A percentile compares a stretch with the other conserved stretches of the same genome.
Evolutionary conservation across 1,140 invertebrate species (phyloP).

Genomic region (Phymastichus coffea): DNA sequence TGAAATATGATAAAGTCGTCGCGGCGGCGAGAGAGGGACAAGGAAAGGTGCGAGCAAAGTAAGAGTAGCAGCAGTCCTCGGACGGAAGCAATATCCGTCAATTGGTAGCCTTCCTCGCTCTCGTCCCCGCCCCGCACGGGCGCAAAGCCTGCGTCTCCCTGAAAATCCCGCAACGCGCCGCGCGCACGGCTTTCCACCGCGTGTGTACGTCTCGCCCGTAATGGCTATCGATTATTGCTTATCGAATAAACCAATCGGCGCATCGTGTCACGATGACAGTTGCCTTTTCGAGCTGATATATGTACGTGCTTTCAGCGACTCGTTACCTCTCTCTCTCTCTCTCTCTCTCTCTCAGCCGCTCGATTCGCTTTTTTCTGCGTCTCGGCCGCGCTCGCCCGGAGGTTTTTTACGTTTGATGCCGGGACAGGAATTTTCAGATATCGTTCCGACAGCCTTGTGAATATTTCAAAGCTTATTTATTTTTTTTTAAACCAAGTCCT

Average conservation of each 20-base stretch:
- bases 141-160: neutral
- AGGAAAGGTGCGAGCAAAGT: neutral
- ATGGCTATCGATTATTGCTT: conserved; percentile 43
- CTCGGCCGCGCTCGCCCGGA: too few species aligned
- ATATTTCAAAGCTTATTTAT: too few species aligned
- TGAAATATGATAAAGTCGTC: conserved; percentile 22
- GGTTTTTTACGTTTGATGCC: too few species aligned
- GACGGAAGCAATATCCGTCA: conserved; percentile 18
- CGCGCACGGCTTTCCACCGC: too few species aligned
- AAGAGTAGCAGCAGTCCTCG: neutral
- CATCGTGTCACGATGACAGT: conserved; percentile 9
- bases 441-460: too few species aligned
- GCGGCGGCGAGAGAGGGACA: neutral
- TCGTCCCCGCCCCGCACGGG: neutral
- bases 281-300: neutral
- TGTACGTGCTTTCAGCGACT: neutral
- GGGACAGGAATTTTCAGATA: too few species aligned
- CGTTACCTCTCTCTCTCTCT: too few species aligned
- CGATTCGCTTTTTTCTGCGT: too few species aligned
- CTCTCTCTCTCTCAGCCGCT: neutral
- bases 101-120: neutral
- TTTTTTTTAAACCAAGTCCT: too few species aligned
- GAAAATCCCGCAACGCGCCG: neutral
- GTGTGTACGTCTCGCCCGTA: conserved; percentile 12
- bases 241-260: conserved; percentile 48